phyloP scores from a whole-genome alignment of 1,140 invertebrate genomes.

The Carposina sasakii region DNA sequence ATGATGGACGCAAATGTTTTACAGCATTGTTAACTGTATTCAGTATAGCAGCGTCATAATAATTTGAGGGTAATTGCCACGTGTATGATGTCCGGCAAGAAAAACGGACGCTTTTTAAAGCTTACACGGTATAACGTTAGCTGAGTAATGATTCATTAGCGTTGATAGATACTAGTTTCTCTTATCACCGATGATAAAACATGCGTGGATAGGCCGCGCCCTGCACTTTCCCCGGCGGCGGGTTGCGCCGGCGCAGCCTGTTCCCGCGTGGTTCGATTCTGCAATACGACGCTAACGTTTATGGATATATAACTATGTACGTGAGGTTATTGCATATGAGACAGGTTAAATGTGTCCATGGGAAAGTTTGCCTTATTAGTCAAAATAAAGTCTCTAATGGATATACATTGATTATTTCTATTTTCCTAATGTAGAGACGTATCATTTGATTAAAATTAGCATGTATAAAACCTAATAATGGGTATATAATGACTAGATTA shows the following conservation, averaged over 20 bases:
- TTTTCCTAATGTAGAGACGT: no score
- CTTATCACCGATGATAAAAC: conserved; percentile 67
- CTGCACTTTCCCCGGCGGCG: conserved; percentile 56
- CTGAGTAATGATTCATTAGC: conserved; percentile 49
- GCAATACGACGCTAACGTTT: conserved; percentile 29
- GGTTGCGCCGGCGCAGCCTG: conserved; percentile 28
- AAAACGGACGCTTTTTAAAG: conserved; percentile 10
- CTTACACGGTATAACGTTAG: conserved; percentile 15
- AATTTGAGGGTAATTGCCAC: conserved; percentile 7
- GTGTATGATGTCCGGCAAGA: conserved; percentile 13
- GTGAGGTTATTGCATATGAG: conserved; percentile 37
- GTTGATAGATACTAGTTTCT: conserved; percentile 52
- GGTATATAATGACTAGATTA: no score
- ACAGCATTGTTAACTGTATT: no score
- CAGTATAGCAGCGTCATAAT: no score
- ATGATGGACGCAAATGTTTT: no score
- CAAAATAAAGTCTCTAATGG: conserved; percentile 2
- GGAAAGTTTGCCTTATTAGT: conserved; percentile 26
- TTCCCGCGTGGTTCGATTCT: conserved; percentile 27
- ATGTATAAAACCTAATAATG: no score
- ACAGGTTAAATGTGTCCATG: conserved; percentile 26
- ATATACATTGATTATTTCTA: no score
- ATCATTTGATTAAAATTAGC: no score
- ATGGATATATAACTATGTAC: conserved; percentile 31
- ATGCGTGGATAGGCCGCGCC: conserved; percentile 54